A percentile compares a stretch with the other conserved stretches of the same genome.
Conservation (phyloP, 1,140 invertebrate genomes). For the Drosophila bocqueti region DNA sequence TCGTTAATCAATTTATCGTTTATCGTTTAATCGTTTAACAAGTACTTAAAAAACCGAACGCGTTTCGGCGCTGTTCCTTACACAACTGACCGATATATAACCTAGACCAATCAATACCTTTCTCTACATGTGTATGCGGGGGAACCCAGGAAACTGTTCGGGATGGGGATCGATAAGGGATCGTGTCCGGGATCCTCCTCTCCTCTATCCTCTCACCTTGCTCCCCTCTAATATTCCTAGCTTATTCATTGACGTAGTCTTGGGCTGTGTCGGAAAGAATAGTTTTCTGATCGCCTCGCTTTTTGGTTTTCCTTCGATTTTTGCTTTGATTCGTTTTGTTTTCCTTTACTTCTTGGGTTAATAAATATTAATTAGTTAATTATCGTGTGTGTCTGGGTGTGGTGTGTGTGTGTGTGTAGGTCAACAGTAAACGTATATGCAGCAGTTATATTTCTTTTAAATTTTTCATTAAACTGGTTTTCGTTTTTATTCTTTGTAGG, state of each 20-base stretch:
- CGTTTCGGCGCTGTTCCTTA: slow-evolving; percentile 30
- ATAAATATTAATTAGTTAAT: slow-evolving; percentile 71
- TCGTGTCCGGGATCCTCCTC: slow-evolving; percentile 1
- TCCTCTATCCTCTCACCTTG: neutral
- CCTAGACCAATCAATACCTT: slow-evolving; percentile 24
- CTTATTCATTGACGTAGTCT: slow-evolving; percentile 30
- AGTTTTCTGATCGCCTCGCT: slow-evolving; percentile 12
- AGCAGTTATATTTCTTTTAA: slow-evolving; percentile 73
- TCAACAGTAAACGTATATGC: slow-evolving; percentile 80
- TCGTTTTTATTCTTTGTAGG: slow-evolving; percentile 42
- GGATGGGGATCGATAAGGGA: slow-evolving; percentile 3
- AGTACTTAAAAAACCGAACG: slow-evolving; percentile 66
- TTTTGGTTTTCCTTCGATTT: slow-evolving; percentile 24
- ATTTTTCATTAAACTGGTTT: slow-evolving; percentile 58
- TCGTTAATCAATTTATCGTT: slow-evolving; percentile 33
- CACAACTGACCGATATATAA: slow-evolving; percentile 46
- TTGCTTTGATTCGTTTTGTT: slow-evolving; percentile 23
- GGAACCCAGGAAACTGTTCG: slow-evolving; percentile 17
- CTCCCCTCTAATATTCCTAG: slow-evolving; percentile 12
- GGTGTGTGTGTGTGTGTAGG: slow-evolving; percentile 19
- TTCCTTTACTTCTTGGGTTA: slow-evolving; percentile 40
- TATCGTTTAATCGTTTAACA: slow-evolving; percentile 56
- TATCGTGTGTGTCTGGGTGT: slow-evolving; percentile 24
- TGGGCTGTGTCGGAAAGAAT: slow-evolving; percentile 36
- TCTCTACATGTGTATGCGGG: slow-evolving; percentile 6